Percentiles rank a stretch among this genome's conserved stretches.
Evolutionary conservation across 2,888 invertebrate species (phyloP).

Genomic region (Hemistola chrysoprasaria): DNA sequence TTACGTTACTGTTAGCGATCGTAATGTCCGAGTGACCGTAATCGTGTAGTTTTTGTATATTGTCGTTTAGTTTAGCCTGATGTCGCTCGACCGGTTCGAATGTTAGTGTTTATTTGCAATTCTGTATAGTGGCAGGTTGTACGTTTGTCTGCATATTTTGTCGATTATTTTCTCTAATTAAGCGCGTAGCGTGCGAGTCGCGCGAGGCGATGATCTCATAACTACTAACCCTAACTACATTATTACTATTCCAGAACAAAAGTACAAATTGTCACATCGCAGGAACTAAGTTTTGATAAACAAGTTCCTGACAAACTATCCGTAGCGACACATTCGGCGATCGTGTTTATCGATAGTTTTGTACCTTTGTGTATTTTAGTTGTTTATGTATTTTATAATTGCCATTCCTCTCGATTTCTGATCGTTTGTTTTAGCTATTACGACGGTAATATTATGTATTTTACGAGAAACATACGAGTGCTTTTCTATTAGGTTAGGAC

Average conservation of each 20-base stretch:
- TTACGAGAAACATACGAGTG: conserved; percentile 68
- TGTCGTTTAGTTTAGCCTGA: conserved; percentile 62
- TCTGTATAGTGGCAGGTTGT: conserved; percentile 50
- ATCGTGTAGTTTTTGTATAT: conserved; percentile 71
- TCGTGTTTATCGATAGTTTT: conserved; percentile 69
- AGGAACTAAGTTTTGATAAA: background rate
- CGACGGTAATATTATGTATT: conserved; percentile 44
- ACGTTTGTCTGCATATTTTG: conserved; percentile 78
- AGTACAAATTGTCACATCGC: conserved; percentile 68
- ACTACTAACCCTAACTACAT: conserved; percentile 71
- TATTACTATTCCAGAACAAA: conserved; percentile 64
- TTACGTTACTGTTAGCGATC: conserved; percentile 75
- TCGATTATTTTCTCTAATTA: conserved; percentile 70
- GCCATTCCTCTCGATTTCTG: conserved; percentile 68
- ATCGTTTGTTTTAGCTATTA: conserved; percentile 61
- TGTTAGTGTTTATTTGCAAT: conserved; percentile 58
- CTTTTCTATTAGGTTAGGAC: conserved; percentile 79
- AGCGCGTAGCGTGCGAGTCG: conserved; percentile 64
- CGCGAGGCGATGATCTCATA: conserved; percentile 80
- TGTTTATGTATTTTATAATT: conserved; percentile 60
- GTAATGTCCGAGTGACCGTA: conserved; percentile 66
- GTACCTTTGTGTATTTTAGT: conserved; percentile 72
- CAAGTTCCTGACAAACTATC: conserved; percentile 34
- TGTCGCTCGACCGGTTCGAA: conserved; percentile 50
- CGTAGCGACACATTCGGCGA: conserved; percentile 41